Base-by-base conservation (phyloP, 2,113 vertebrate genomes). In the Camelus bactrianus region DNA sequence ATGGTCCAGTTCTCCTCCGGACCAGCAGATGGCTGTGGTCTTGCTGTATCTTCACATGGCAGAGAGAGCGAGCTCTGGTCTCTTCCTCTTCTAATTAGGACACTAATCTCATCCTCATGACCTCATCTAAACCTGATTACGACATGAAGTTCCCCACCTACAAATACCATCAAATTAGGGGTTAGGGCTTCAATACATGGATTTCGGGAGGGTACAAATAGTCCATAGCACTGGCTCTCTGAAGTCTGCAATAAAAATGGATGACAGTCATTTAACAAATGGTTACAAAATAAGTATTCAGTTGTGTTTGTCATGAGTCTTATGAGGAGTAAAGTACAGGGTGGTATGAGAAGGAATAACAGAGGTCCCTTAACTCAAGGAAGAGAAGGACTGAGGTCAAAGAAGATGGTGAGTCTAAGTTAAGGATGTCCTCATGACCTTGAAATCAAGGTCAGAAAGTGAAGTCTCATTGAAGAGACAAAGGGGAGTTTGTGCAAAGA, bases 391-490 rank as follows among this genome's bases (percentile, higher is more conserved):
- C 4, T 12, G 11, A 42, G 12, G 6, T 35, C 26, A 14, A 11
- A 56, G 10, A 42, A 8, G 48, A 38, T 11, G 22, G 48, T 13
- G 5, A 64, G 1, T 69, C 35, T 46, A 56, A 42, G 28, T 81
- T 46, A n/a, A 82, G 14, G 35, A 42, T 56, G 20, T 83, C n/a
- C 54, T 48, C 0, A 0, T 22, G 50, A 77, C 13, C 28, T 73
- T 83, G 72, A 84, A 58, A n/a, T 93, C 58, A 90, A 83, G 15
- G 69, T 32, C 42, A 65, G 84, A 92, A 84, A 72, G 54, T 32
- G 8, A 1, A 30, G 35, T 75, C 28, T 79, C 32, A 70, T 28
- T 90, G 42, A 80, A 60, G 76, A 84, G 69, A 72, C 11, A 89
- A 72, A 67, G 16, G 5, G 42, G 81, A 84, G 65, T 48, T 20